Conservation (phyloP, 2,797 vertebrate genomes). For the Graptemys geographica region DNA sequence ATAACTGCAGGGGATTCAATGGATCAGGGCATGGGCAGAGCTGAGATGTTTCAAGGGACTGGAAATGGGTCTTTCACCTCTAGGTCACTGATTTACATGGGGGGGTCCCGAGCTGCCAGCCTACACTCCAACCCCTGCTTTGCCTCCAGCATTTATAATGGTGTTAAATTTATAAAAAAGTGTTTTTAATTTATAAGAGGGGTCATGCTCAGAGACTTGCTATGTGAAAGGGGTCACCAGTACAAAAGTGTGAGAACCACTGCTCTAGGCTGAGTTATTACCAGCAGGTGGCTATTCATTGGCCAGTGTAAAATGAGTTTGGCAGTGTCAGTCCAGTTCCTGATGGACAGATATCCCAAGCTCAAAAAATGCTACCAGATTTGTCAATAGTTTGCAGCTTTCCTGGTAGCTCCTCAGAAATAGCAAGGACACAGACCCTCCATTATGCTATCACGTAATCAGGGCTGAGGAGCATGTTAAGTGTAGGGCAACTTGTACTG, state of each 20-base stretch:
- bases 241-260: too few relatives aligned
- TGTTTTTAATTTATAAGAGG: too few relatives aligned
- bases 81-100: not conserved
- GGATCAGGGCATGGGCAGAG: not conserved
- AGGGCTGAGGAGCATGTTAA: not conserved
- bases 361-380: not conserved
- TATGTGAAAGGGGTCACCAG: too few relatives aligned
- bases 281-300: not conserved
- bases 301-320: rapidly evolving
- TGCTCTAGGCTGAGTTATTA: not conserved
- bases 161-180: too few relatives aligned
- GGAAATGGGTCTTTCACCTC: not conserved
- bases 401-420: not conserved
- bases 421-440: not conserved
- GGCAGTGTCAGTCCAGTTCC: not conserved
- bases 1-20: rapidly evolving
- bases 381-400: not conserved
- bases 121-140: too few relatives aligned
- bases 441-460: not conserved
- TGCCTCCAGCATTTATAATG: too few relatives aligned
- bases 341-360: not conserved
- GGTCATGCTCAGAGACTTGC: too few relatives aligned
- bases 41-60: not conserved
- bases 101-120: too few relatives aligned
- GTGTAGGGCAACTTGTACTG: not conserved